These are phyloP conservation scores for Manacus vitellinus DNA, from an alignment of 2,113 vertebrate genomes.

Conservation along the genomic window DNA sequence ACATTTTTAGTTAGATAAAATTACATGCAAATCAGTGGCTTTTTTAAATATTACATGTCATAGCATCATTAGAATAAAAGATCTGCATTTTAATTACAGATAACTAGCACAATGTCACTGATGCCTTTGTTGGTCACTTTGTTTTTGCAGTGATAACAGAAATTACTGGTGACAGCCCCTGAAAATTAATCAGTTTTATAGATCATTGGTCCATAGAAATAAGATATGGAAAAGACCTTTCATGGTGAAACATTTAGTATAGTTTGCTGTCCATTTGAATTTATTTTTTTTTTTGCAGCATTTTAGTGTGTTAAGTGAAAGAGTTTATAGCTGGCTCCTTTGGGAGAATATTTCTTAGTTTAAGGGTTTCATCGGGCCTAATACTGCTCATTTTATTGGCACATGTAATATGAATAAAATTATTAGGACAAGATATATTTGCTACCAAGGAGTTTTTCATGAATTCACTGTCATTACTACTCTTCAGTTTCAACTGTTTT, in stretches of 20 bases:
- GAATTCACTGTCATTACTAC: not conserved
- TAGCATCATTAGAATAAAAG: not conserved
- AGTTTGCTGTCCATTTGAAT: not conserved
- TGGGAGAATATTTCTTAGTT: not conserved
- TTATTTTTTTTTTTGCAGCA: not conserved
- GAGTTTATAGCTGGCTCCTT: not conserved
- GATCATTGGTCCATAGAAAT: not conserved
- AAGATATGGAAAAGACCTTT: not conserved
- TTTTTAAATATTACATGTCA: not conserved
- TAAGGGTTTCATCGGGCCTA: not conserved
- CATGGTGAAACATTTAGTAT: not conserved
- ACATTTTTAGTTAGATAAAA: not conserved
- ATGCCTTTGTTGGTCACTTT: not conserved
- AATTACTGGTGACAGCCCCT: not conserved
- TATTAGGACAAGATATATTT: not conserved
- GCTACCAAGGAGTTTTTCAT: not conserved
- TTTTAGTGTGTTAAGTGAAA: not conserved
- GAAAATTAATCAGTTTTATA: not conserved
- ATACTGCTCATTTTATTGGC: not conserved
- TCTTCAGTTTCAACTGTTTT: not conserved
- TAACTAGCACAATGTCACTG: not conserved
- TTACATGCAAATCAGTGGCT: not conserved
- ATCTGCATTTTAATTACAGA: not conserved
- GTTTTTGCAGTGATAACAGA: slow-evolving; percentile 12
- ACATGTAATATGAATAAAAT: not conserved